A percentile compares a stretch with the other conserved stretches of the same genome.
These are phyloP conservation scores for Anguilla anguilla DNA, from an alignment of 2,797 vertebrate species.

Conservation along the genomic window DNA sequence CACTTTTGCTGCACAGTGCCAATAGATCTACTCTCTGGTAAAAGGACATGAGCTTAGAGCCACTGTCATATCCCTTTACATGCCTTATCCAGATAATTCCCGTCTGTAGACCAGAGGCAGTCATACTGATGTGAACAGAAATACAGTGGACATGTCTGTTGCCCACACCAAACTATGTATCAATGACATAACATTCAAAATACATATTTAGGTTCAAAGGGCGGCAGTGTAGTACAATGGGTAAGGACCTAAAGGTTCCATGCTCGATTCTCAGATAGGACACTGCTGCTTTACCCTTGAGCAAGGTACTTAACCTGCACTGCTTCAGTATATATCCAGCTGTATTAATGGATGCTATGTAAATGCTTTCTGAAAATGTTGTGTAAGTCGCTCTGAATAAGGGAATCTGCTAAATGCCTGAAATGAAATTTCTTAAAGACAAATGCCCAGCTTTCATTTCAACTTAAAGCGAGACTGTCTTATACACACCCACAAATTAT, in stretches of 20 bases:
- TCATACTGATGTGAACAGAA: background rate
- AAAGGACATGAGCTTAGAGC: background rate
- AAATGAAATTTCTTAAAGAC: background rate
- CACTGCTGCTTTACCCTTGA: too few species aligned
- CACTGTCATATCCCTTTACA: background rate
- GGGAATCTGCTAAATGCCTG: too few species aligned
- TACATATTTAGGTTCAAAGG: background rate
- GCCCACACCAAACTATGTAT: background rate
- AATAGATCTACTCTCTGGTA: background rate
- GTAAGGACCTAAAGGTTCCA: too few species aligned
- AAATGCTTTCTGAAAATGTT: too few species aligned
- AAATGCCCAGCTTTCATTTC: background rate
- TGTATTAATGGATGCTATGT: too few species aligned
- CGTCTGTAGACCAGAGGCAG: background rate
- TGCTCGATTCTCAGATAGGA: too few species aligned
- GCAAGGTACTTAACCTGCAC: too few species aligned
- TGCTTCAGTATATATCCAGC: too few species aligned
- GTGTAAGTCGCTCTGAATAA: too few species aligned
- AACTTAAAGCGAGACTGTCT: background rate
- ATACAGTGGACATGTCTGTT: background rate
- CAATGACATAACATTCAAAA: background rate
- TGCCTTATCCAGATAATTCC: background rate
- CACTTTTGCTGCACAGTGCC: background rate
- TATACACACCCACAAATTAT: background rate
- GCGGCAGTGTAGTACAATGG: too few species aligned